Evolutionary conservation across 2,113 vertebrate species (phyloP).

Genomic region (Elgaria multicarinata): DNA sequence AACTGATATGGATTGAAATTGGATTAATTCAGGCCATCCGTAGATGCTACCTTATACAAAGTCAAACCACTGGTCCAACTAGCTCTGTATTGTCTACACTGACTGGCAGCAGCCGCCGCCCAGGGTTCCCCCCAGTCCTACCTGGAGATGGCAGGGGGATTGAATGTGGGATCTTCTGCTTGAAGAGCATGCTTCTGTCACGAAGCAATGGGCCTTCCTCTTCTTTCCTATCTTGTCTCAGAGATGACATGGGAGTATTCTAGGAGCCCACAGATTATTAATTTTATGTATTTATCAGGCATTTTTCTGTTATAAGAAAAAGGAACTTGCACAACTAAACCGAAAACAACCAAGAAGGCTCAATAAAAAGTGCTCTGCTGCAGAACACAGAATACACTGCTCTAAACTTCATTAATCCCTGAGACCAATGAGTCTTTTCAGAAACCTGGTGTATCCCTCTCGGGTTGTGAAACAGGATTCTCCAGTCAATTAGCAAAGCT

Average conservation of each 20-base stretch:
- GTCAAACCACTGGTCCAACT: too few species aligned
- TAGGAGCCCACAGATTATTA: not conserved
- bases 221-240: not conserved
- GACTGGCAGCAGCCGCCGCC: too few species aligned
- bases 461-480: slow-evolving; percentile 40
- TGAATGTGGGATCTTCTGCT: not conserved
- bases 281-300: not conserved
- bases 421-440: slow-evolving; percentile 21
- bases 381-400: not conserved
- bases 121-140: not conserved
- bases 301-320: not conserved
- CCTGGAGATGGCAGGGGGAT: not conserved
- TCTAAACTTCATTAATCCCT: slow-evolving; percentile 4
- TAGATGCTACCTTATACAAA: too few species aligned
- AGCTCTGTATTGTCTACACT: too few species aligned
- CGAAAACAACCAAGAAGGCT: not conserved
- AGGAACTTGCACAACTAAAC: too few species aligned
- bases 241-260: not conserved
- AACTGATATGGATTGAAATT: not conserved
- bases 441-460: slow-evolving; percentile 29
- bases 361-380: not conserved
- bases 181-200: not conserved
- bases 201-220: not conserved
- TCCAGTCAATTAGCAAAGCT: slow-evolving; percentile 63
- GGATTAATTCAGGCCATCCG: not conserved